Evolutionary conservation across 2,888 invertebrate genomes (phyloP).

Genomic region (Platycheirus rosarum): DNA sequence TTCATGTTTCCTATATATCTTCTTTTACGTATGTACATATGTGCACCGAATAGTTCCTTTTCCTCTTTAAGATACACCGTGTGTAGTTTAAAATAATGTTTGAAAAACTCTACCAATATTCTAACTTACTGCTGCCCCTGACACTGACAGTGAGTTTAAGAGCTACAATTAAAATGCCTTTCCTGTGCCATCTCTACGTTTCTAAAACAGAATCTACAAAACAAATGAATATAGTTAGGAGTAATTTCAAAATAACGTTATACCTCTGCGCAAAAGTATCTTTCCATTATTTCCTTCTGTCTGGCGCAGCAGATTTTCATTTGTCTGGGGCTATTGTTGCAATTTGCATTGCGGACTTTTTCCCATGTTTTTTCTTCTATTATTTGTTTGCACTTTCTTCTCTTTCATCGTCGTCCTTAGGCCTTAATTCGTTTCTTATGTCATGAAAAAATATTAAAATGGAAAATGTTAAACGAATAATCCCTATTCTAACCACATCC

Average conservation of each 20-base stretch:
- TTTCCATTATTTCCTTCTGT: conserved; percentile 59
- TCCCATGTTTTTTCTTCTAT: neutral
- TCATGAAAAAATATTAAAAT: conserved; percentile 5
- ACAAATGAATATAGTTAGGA: conserved; percentile 18
- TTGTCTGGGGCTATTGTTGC: conserved; percentile 37
- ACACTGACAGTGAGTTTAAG: conserved; percentile 1
- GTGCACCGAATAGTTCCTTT: no score
- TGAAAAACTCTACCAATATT: no score
- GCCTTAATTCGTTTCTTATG: conserved; percentile 13
- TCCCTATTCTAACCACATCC: neutral
- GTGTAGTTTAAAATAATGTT: no score
- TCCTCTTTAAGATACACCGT: no score
- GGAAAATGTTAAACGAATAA: conserved; percentile 11
- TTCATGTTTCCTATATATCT: no score
- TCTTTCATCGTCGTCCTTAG: neutral
- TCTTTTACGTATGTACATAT: no score
- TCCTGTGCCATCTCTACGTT: neutral
- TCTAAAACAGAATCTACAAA: conserved; percentile 3
- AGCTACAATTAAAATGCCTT: neutral
- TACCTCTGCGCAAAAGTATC: conserved; percentile 27
- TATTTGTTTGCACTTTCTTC: neutral
- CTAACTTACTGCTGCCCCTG: no score
- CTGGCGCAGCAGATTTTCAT: conserved; percentile 63
- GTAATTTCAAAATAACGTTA: conserved; percentile 11
- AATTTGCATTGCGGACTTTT: conserved; percentile 68